A percentile compares a stretch with the other conserved stretches of the same genome.
phyloP scores from a whole-genome alignment of 2,113 vertebrate species.

The Lonchura striata region DNA sequence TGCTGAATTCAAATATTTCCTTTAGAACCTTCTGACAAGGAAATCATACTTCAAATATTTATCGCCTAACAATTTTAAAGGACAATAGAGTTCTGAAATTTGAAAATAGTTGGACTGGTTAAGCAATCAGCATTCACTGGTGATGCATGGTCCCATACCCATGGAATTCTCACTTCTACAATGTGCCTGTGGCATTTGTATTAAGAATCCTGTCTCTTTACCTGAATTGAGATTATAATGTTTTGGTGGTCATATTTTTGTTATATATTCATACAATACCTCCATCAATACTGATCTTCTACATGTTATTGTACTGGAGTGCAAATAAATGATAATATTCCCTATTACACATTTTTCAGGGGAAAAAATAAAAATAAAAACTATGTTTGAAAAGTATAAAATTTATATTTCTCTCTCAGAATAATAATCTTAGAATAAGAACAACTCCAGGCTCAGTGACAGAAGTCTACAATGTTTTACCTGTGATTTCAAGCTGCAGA shows the following conservation, averaged over 20 bases:
- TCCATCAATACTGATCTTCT: neutral
- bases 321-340: neutral
- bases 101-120: neutral
- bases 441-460: neutral
- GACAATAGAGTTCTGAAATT: neutral
- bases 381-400: neutral
- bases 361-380: neutral
- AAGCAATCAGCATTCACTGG: neutral
- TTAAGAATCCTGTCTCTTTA: neutral
- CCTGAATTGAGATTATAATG: neutral
- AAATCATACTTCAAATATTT: neutral
- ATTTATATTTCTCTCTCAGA: neutral
- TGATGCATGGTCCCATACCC: neutral
- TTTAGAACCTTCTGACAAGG: neutral
- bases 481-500: neutral
- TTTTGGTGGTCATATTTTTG: neutral
- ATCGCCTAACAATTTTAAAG: neutral
- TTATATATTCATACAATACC: neutral
- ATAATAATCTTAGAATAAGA: neutral
- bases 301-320: fast-evolving
- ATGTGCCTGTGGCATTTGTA: neutral
- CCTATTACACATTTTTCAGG: neutral
- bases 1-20: neutral
- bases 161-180: neutral
- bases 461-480: neutral